Evolutionary conservation across 2,888 invertebrate genomes (phyloP).

Genomic region (Hesperia comma): DNA sequence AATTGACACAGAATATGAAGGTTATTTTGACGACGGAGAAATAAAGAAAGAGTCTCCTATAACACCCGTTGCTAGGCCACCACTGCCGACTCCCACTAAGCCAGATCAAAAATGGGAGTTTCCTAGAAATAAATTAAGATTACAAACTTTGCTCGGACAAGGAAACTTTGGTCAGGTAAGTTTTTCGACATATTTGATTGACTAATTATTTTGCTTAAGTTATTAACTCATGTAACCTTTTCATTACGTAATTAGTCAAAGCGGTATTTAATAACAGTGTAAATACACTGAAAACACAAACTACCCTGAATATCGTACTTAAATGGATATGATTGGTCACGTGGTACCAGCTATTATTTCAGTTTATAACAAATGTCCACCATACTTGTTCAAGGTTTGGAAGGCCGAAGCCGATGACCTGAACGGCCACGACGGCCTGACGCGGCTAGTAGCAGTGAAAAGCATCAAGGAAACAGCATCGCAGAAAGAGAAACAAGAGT

Average conservation of each 20-base stretch:
- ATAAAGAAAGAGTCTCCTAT: slow-evolving; percentile 79
- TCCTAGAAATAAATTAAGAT: slow-evolving; percentile 89
- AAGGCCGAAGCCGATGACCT: slow-evolving; percentile 93
- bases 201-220: too few relatives aligned
- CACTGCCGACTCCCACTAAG: slow-evolving; percentile 78
- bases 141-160: slow-evolving; percentile 91
- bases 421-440: slow-evolving; percentile 89
- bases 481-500: slow-evolving; percentile 90
- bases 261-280: too few relatives aligned
- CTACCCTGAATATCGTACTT: too few relatives aligned
- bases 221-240: too few relatives aligned
- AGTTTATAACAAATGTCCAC: too few relatives aligned
- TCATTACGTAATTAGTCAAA: too few relatives aligned
- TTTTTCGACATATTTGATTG: slow-evolving; percentile 1
- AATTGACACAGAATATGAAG: slow-evolving; percentile 84
- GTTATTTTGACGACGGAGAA: slow-evolving; percentile 84
- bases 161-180: slow-evolving; percentile 92
- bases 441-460: slow-evolving; percentile 93
- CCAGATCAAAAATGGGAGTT: slow-evolving; percentile 89
- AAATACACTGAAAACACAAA: too few relatives aligned
- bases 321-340: too few relatives aligned
- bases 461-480: slow-evolving; percentile 91
- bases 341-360: too few relatives aligned
- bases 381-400: slow-evolving; percentile 85
- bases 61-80: slow-evolving; percentile 83